Evolutionary conservation across 1,140 invertebrate species (phyloP).

Genomic region (Leptopilina boulardi): DNA sequence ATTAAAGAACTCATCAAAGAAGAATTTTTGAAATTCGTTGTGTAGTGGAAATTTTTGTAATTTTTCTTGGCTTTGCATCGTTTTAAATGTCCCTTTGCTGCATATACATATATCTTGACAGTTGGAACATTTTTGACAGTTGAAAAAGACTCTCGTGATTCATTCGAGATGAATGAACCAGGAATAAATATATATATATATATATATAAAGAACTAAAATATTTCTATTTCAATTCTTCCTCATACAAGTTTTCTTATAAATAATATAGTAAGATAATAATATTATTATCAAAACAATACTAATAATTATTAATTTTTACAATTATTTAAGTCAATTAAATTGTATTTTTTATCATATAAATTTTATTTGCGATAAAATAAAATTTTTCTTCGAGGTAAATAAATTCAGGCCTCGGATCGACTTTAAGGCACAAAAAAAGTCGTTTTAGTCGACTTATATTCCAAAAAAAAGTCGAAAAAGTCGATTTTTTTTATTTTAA

Average conservation of each 20-base stretch:
- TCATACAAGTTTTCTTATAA: not conserved
- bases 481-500: no score
- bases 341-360: no score
- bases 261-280: no score
- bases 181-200: conserved; percentile 7
- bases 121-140: not conserved
- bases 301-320: no score
- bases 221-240: not conserved
- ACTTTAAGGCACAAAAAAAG: no score
- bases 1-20: not conserved
- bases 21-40: not conserved
- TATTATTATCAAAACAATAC: no score
- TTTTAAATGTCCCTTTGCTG: not conserved
- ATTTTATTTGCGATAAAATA: no score
- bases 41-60: not conserved
- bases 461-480: no score
- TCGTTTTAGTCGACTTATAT: no score
- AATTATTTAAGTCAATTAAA: no score
- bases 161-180: conserved; percentile 5
- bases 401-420: no score
- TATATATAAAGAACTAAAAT: not conserved
- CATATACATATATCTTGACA: not conserved
- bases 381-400: no score
- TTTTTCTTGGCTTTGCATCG: not conserved
- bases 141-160: not conserved